phyloP scores from a whole-genome alignment of 1,140 invertebrate genomes.

The Leptopilina clavipes region DNA sequence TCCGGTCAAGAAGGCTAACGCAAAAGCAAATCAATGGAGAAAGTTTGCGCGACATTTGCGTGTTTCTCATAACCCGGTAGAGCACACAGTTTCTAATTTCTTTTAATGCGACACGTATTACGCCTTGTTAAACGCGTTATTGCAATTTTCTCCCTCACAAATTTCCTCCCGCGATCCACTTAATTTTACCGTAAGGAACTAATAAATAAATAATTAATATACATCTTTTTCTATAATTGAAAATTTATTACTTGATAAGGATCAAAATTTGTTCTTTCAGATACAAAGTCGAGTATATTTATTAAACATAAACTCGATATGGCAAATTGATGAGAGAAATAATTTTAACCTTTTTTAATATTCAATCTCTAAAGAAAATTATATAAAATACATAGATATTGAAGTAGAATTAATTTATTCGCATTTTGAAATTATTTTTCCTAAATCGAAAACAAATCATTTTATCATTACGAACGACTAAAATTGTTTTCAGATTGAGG shows the following conservation, averaged over 20 bases:
- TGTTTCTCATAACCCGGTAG: constrained; percentile 36
- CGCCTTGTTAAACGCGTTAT: neutral
- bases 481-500: neutral
- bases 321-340: too few species aligned
- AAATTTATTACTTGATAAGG: neutral
- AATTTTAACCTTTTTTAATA: too few species aligned
- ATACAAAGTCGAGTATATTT: neutral
- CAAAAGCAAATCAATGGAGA: constrained; percentile 36
- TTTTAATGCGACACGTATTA: constrained; percentile 28
- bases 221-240: neutral
- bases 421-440: too few species aligned
- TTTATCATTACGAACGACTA: neutral
- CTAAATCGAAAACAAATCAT: too few species aligned
- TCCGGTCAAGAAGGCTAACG: constrained; percentile 40
- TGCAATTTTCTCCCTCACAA: constrained; percentile 2
- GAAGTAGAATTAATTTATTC: too few species aligned
- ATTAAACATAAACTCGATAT: too few species aligned
- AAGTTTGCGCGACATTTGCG: constrained; percentile 38
- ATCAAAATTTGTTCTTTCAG: neutral
- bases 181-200: neutral
- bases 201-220: neutral
- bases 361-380: too few species aligned
- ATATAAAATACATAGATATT: too few species aligned
- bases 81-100: constrained; percentile 31
- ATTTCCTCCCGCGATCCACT: neutral